Evolutionary conservation across 2,797 vertebrate species (phyloP).

Genomic region (Psittacula echo): DNA sequence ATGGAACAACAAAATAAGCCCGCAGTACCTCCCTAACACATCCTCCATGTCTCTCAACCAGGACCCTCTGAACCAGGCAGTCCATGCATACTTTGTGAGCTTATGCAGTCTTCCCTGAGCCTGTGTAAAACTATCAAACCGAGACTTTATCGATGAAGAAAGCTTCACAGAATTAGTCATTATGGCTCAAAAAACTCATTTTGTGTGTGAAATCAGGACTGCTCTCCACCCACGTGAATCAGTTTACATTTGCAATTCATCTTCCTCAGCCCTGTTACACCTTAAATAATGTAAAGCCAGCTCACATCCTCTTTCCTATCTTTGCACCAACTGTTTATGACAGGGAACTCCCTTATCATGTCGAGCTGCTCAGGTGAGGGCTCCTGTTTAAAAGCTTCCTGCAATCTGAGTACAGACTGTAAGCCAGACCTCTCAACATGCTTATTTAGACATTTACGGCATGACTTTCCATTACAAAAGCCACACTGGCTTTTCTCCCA

Average conservation of each 20-base stretch:
- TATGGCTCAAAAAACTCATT: background rate
- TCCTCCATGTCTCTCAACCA: background rate
- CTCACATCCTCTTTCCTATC: slow-evolving; percentile 25
- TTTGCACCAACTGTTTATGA: background rate
- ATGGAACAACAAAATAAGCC: background rate
- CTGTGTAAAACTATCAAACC: background rate
- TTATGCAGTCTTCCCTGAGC: background rate
- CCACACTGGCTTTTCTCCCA: background rate
- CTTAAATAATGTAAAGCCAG: background rate
- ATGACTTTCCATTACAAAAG: background rate
- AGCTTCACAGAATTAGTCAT: background rate
- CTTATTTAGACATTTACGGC: background rate
- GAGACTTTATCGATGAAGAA: background rate
- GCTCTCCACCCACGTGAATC: background rate
- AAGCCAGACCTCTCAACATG: background rate
- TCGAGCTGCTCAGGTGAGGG: background rate
- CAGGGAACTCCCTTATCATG: background rate
- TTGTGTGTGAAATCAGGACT: background rate
- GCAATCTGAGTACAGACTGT: background rate
- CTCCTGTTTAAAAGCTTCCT: background rate
- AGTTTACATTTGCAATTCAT: background rate
- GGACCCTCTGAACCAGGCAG: background rate
- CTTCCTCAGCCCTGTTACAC: background rate
- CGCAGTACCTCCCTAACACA: background rate
- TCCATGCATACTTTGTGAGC: background rate